These are phyloP conservation scores for Galaxea fascicularis DNA, from an alignment of 92 coral and sea anemone species.

Conservation along the genomic window DNA sequence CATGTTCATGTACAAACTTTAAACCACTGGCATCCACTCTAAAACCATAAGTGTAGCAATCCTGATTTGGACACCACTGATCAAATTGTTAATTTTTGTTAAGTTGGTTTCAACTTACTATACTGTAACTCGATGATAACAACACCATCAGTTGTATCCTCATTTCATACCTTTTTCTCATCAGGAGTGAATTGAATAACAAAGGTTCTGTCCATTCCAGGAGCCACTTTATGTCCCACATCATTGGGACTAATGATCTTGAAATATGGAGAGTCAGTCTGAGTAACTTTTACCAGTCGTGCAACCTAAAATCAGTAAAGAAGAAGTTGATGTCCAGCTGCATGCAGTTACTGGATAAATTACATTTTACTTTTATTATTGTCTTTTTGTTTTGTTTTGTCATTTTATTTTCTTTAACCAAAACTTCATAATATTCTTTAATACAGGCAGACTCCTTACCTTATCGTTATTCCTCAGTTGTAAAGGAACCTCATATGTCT, in stretches of 20 bases:
- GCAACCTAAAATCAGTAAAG: conserved; percentile 71
- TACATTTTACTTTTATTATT: too few relatives aligned
- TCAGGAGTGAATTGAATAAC: conserved; percentile 95
- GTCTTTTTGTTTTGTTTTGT: too few relatives aligned
- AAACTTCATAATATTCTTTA: background rate
- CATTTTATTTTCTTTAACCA: too few relatives aligned
- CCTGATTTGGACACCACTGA: too few relatives aligned
- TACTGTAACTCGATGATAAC: too few relatives aligned
- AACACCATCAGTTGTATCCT: background rate
- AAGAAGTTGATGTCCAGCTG: background rate
- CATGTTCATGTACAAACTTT: too few relatives aligned
- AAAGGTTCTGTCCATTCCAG: conserved; percentile 97
- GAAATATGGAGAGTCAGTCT: conserved; percentile 99
- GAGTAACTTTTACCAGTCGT: conserved; percentile 94
- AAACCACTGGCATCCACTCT: too few relatives aligned
- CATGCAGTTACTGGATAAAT: too few relatives aligned
- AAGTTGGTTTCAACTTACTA: too few relatives aligned
- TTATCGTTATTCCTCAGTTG: conserved; percentile 94
- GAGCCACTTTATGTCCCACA: conserved; percentile 97
- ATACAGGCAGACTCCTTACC: conserved; percentile 39
- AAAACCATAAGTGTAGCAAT: too few relatives aligned
- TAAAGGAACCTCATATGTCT: conserved; percentile 89
- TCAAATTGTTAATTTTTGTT: too few relatives aligned
- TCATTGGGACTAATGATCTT: conserved; percentile 95
- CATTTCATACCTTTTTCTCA: conserved; percentile 85